phyloP scores from a whole-genome alignment of 2,113 vertebrate genomes.

The Chitala chitala region DNA sequence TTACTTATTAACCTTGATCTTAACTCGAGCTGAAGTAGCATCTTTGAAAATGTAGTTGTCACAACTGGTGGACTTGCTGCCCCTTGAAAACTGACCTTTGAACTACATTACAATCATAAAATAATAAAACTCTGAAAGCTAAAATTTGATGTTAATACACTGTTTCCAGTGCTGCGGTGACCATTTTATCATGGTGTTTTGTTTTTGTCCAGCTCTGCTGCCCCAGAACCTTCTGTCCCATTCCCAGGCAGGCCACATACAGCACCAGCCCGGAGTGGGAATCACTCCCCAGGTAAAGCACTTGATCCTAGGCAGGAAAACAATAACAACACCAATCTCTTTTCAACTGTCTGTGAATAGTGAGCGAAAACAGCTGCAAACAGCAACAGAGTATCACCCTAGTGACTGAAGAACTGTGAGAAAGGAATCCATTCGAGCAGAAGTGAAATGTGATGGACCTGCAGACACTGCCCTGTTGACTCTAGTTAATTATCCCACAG shows the following conservation, averaged over 20 bases:
- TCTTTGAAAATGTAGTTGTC: no score
- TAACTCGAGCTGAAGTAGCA: background rate
- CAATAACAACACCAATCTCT: no score
- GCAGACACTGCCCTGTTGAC: background rate
- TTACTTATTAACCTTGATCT: background rate
- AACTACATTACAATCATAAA: no score
- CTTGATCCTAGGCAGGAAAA: background rate
- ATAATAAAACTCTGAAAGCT: no score
- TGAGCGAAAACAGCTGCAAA: no score
- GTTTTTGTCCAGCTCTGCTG: slow-evolving; percentile 61
- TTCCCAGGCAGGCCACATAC: slow-evolving; percentile 76
- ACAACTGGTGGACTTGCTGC: no score
- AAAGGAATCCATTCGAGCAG: no score
- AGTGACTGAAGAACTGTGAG: no score
- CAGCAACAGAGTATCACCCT: no score
- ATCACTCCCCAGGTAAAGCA: slow-evolving; percentile 82
- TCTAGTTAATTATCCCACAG: slow-evolving; percentile 53
- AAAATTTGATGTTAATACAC: background rate
- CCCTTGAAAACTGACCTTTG: no score
- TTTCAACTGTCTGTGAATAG: background rate
- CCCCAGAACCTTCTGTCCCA: slow-evolving; percentile 86
- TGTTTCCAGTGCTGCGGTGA: background rate
- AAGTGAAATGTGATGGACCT: no score
- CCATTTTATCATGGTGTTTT: background rate
- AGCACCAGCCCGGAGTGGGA: slow-evolving; percentile 83